phyloP scores from a whole-genome alignment of 1,140 invertebrate species.

The Caerostris darwini region DNA sequence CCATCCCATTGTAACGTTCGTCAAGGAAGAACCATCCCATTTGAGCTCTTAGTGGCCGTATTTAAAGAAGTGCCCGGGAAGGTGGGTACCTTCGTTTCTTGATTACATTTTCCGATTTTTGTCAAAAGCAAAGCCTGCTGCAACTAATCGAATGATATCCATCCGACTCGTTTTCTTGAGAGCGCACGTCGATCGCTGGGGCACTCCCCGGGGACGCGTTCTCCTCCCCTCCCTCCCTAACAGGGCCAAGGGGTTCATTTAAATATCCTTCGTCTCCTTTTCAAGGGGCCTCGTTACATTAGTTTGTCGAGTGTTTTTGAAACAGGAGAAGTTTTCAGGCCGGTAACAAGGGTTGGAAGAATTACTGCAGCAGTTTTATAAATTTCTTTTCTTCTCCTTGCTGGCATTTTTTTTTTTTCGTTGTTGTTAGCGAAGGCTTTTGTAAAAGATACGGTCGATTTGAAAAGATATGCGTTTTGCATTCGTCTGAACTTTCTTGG shows the following conservation, averaged over 20 bases:
- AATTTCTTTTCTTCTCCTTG: neutral
- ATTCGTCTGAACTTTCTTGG: neutral
- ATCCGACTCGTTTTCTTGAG: conserved; percentile 67
- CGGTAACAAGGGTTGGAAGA: neutral
- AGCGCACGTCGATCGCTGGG: conserved; percentile 28
- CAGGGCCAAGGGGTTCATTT: conserved; percentile 57
- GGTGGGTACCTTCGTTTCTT: conserved; percentile 60
- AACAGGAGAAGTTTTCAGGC: conserved; percentile 26
- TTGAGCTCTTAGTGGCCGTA: conserved; percentile 32
- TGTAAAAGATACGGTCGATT: neutral
- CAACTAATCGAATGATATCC: conserved; percentile 74
- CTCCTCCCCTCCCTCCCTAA: neutral
- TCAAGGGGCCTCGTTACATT: conserved; percentile 58
- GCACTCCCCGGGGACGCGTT: neutral
- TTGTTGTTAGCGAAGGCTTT: neutral
- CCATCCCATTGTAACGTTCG: neutral
- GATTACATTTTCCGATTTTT: conserved; percentile 76
- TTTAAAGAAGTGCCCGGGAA: neutral
- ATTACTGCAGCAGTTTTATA: conserved; percentile 12
- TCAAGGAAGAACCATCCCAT: conserved; percentile 47
- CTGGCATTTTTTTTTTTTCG: no score
- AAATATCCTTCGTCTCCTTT: conserved; percentile 55
- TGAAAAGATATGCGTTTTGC: neutral
- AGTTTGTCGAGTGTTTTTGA: conserved; percentile 68
- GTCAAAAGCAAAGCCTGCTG: conserved; percentile 14